phyloP scores from a whole-genome alignment of 2,113 vertebrate genomes.

The Hystrix brachyura region DNA sequence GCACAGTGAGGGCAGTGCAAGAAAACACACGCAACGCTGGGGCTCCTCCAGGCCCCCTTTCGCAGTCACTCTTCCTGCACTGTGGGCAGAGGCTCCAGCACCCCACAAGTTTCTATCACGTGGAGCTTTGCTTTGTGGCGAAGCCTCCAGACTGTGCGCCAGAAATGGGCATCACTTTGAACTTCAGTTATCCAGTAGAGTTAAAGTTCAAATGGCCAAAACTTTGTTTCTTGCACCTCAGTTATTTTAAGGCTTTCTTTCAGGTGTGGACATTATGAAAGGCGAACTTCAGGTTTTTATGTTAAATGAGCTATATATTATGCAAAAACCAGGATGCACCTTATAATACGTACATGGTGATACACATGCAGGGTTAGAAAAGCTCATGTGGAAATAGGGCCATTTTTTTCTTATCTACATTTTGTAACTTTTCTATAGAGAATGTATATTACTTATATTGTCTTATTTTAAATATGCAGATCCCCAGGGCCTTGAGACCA shows the following conservation, averaged over 20 bases:
- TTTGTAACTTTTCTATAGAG: slow-evolving; percentile 20
- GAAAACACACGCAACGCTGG: not conserved
- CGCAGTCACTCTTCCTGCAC: not conserved
- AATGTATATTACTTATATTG: not conserved
- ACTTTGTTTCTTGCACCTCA: not conserved
- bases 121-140: not conserved
- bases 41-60: not conserved
- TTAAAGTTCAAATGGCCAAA: not conserved
- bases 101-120: not conserved
- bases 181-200: not conserved
- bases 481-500: not conserved
- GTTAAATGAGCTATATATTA: not conserved
- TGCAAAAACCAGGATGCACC: not conserved
- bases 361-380: not conserved
- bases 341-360: not conserved
- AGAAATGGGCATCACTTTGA: not conserved
- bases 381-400: not conserved
- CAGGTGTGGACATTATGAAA: not conserved
- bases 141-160: not conserved
- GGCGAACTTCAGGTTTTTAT: not conserved
- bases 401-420: not conserved
- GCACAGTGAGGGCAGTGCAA: not conserved
- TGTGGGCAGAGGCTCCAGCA: no score
- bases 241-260: not conserved
- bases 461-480: not conserved